These are phyloP conservation scores for Perca schrenkii DNA, from an alignment of 2,113 vertebrate genomes.

Conservation along the genomic window DNA sequence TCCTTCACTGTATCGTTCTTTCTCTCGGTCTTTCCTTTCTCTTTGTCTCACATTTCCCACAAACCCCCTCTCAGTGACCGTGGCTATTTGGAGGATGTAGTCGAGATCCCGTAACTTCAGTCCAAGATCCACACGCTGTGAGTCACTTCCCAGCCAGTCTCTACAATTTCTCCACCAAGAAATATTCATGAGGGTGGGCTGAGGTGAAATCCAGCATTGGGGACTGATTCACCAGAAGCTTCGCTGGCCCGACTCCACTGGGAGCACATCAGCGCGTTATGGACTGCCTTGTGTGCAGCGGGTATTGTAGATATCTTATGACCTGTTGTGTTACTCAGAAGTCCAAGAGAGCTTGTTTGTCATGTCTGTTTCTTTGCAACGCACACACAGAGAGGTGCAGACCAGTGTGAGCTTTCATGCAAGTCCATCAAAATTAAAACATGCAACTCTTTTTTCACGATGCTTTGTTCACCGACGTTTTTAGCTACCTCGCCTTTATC, in stretches of 20 bases:
- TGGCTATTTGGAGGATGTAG: conserved; percentile 32
- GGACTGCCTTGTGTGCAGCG: not conserved
- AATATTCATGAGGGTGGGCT: conserved; percentile 34
- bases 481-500: not conserved
- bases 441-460: not conserved
- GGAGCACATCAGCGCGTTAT: conserved; percentile 15
- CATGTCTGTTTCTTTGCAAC: not conserved
- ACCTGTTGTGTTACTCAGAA: conserved; percentile 14
- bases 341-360: not conserved
- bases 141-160: conserved; percentile 61
- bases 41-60: conserved; percentile 60
- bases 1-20: conserved; percentile 23
- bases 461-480: not conserved
- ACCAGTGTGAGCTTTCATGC: not conserved
- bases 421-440: not conserved
- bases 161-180: conserved; percentile 34
- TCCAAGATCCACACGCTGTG: conserved; percentile 62
- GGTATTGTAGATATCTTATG: conserved; percentile 18
- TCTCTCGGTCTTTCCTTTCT: not conserved
- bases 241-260: not conserved
- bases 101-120: conserved; percentile 19
- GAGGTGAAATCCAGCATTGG: conserved; percentile 45
- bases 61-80: conserved; percentile 31
- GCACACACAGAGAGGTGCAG: not conserved
- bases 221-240: conserved; percentile 41